phyloP scores from a whole-genome alignment of 1,140 invertebrate species.

The Panagrolaimus sp. region DNA sequence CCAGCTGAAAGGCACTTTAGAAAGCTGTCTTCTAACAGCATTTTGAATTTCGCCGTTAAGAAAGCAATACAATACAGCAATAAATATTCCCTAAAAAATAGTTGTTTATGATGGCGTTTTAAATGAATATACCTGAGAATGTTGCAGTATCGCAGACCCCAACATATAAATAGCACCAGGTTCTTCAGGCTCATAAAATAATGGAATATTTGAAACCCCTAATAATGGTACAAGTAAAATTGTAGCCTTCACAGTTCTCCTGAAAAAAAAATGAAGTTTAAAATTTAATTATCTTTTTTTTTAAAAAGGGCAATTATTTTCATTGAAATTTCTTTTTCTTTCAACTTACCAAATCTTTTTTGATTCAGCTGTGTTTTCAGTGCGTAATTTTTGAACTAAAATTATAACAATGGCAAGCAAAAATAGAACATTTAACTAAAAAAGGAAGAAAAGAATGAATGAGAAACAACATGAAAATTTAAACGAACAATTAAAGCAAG shows the following conservation, averaged over 20 bases:
- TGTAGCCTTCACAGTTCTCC: conserved; percentile 62
- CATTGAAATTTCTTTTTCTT: background rate
- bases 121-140: conserved; percentile 59
- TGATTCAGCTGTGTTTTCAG: conserved; percentile 52
- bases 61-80: conserved; percentile 63
- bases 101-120: background rate
- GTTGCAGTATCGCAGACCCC: conserved; percentile 60
- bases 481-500: conserved; percentile 41
- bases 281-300: conserved; percentile 16
- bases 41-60: conserved; percentile 61
- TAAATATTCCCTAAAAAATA: conserved; percentile 61
- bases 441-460: conserved; percentile 4
- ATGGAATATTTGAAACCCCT: conserved; percentile 61
- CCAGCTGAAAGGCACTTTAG: conserved; percentile 49
- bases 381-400: conserved; percentile 53
- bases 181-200: conserved; percentile 60
- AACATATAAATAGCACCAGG: conserved; percentile 59
- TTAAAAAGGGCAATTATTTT: background rate
- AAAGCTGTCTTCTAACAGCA: conserved; percentile 47
- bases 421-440: conserved; percentile 53
- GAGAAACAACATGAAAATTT: background rate
- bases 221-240: conserved; percentile 62
- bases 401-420: conserved; percentile 52
- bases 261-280: conserved; percentile 39
- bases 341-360: conserved; percentile 53